Evolutionary conservation across 2,113 vertebrate genomes (phyloP).

Genomic region (Phyllopteryx taeniolatus): DNA sequence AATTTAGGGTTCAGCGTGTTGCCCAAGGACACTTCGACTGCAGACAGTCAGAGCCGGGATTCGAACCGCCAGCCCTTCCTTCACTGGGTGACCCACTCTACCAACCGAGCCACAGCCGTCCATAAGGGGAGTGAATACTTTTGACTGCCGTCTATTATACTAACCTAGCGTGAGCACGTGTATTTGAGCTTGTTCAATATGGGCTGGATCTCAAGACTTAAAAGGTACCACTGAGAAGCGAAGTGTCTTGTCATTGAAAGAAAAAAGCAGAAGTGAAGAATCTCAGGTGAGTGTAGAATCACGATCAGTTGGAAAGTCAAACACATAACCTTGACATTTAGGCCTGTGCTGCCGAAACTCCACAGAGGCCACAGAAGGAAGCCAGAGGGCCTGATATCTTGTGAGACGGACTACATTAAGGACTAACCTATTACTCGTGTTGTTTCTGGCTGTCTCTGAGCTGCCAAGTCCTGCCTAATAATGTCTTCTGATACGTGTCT

Average conservation of each 20-base stretch:
- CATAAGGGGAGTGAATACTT: too few species aligned
- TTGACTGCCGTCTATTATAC: too few species aligned
- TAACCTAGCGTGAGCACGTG: not conserved
- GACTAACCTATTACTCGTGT: conserved; percentile 85
- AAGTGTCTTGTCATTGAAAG: conserved; percentile 69
- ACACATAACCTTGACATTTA: conserved; percentile 89
- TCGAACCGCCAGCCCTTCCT: too few species aligned
- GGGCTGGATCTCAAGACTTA: not conserved
- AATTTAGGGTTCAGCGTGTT: too few species aligned
- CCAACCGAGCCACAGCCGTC: too few species aligned
- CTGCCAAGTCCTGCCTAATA: conserved; percentile 82
- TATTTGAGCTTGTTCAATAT: not conserved
- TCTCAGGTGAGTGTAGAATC: conserved; percentile 77
- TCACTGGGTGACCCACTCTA: too few species aligned
- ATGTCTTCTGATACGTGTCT: conserved; percentile 81
- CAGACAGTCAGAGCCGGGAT: too few species aligned
- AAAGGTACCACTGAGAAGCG: conserved; percentile 22
- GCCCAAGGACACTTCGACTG: too few species aligned
- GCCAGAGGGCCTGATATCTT: conserved; percentile 63
- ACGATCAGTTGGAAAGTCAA: conserved; percentile 72
- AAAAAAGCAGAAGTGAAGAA: conserved; percentile 64
- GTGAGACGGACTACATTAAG: conserved; percentile 79
- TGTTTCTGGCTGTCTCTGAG: conserved; percentile 82
- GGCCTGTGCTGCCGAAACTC: conserved; percentile 67
- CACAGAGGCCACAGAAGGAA: conserved; percentile 33